Conservation (phyloP, 2,888 invertebrate genomes). For the Xestia c-nigrum region DNA sequence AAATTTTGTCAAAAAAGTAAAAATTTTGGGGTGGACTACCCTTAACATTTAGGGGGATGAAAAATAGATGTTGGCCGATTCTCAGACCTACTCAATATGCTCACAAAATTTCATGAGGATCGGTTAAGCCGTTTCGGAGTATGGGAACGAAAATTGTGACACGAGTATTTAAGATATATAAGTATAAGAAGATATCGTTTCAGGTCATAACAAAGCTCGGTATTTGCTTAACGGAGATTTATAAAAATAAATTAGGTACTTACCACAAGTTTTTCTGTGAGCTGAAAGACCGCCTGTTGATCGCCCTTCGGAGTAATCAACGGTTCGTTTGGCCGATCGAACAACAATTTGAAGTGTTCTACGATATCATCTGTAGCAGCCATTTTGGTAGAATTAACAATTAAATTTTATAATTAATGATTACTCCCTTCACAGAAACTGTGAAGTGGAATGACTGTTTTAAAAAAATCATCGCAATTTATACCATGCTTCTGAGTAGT, state of each 20-base stretch:
- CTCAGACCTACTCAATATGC: no score
- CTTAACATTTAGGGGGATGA: no score
- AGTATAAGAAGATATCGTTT: no score
- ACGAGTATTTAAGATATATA: no score
- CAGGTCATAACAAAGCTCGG: background rate
- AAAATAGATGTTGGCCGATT: no score
- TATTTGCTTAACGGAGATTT: no score
- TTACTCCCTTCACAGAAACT: slow-evolving; percentile 82
- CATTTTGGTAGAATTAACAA: slow-evolving; percentile 73
- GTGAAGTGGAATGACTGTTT: slow-evolving; percentile 78
- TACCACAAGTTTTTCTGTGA: slow-evolving; percentile 92
- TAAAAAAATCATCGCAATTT: slow-evolving; percentile 68
- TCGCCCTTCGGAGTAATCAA: slow-evolving; percentile 92
- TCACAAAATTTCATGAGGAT: no score
- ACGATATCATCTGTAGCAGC: slow-evolving; percentile 56
- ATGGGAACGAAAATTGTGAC: no score
- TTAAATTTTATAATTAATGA: slow-evolving; percentile 41
- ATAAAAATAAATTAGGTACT: slow-evolving; percentile 73
- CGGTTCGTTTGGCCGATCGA: slow-evolving; percentile 92
- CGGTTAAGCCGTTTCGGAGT: no score
- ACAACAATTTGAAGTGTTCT: slow-evolving; percentile 84
- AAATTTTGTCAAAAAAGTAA: no score
- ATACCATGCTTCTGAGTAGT: slow-evolving; percentile 47
- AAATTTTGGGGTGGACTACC: no score
- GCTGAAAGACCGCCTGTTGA: slow-evolving; percentile 90